Evolutionary conservation across 2,888 invertebrate species (phyloP).

Genomic region (Drosophila formosana): DNA sequence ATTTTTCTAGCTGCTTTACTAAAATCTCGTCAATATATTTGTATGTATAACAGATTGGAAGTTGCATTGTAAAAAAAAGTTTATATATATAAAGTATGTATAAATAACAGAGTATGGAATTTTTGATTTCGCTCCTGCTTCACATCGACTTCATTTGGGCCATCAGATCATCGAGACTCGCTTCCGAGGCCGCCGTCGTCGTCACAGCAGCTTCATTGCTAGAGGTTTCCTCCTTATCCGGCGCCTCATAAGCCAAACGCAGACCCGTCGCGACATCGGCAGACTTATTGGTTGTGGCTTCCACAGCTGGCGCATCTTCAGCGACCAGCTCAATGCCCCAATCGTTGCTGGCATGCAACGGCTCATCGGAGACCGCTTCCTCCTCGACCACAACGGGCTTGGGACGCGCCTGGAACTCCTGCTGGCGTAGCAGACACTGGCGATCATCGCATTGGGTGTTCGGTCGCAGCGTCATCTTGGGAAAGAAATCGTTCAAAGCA

Average conservation of each 20-base stretch:
- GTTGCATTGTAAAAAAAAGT: slow-evolving; percentile 41
- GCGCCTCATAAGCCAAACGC: slow-evolving; percentile 91
- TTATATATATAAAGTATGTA: slow-evolving; percentile 34
- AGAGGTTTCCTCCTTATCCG: slow-evolving; percentile 84
- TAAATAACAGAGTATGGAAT: slow-evolving; percentile 50
- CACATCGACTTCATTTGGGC: slow-evolving; percentile 95
- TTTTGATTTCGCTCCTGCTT: slow-evolving; percentile 62
- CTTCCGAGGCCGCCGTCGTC: slow-evolving; percentile 86
- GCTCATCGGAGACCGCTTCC: slow-evolving; percentile 85
- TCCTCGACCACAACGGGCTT: slow-evolving; percentile 72
- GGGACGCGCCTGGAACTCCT: slow-evolving; percentile 87
- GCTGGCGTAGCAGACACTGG: slow-evolving; percentile 90
- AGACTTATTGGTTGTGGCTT: background rate
- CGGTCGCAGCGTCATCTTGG: slow-evolving; percentile 95
- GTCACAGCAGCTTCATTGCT: slow-evolving; percentile 15
- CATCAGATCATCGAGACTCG: slow-evolving; percentile 93
- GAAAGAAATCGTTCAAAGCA: slow-evolving; percentile 98
- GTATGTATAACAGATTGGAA: slow-evolving; percentile 15
- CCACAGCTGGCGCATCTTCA: slow-evolving; percentile 85
- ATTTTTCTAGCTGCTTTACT: background rate
- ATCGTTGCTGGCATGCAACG: slow-evolving; percentile 95
- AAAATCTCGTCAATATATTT: slow-evolving; percentile 9
- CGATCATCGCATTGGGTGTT: slow-evolving; percentile 96
- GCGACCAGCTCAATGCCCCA: slow-evolving; percentile 93
- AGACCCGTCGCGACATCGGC: slow-evolving; percentile 68